Conservation (phyloP, 2,888 invertebrate species). For the Trisateles emortualis region DNA sequence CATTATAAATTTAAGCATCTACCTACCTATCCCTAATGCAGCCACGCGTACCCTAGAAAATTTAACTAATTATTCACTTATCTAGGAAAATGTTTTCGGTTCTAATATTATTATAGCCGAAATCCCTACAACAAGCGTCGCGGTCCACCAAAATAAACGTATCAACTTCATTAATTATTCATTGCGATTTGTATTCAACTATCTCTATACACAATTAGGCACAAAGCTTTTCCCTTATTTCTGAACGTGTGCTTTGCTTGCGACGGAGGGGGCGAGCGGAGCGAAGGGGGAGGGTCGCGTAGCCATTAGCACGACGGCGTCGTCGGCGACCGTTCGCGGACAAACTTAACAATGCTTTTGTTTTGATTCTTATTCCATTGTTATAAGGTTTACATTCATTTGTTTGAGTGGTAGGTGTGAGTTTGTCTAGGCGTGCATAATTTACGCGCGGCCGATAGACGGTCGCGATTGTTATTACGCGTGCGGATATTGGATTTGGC, state of each 20-base stretch:
- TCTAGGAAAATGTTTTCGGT: constrained; percentile 6
- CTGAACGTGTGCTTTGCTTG: constrained; percentile 73
- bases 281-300: constrained; percentile 64
- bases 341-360: constrained; percentile 37
- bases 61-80: constrained; percentile 1
- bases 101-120: constrained; percentile 26
- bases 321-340: constrained; percentile 71
- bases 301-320: constrained; percentile 80
- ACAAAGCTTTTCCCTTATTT: constrained; percentile 73
- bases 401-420: constrained; percentile 24
- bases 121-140: constrained; percentile 37
- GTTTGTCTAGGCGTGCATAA: constrained; percentile 75
- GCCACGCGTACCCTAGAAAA: not conserved
- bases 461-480: constrained; percentile 85
- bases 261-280: constrained; percentile 44
- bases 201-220: constrained; percentile 71
- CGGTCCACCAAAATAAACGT: constrained; percentile 47
- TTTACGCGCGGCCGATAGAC: constrained; percentile 85
- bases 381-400: constrained; percentile 48
- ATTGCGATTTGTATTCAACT: constrained; percentile 59
- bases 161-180: constrained; percentile 58
- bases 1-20: too few relatives aligned
- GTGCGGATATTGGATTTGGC: constrained; percentile 84
- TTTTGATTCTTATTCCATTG: constrained; percentile 34
- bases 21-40: too few relatives aligned